Base-by-base conservation (phyloP, 2,113 vertebrate species). In the Amazona vittata region DNA sequence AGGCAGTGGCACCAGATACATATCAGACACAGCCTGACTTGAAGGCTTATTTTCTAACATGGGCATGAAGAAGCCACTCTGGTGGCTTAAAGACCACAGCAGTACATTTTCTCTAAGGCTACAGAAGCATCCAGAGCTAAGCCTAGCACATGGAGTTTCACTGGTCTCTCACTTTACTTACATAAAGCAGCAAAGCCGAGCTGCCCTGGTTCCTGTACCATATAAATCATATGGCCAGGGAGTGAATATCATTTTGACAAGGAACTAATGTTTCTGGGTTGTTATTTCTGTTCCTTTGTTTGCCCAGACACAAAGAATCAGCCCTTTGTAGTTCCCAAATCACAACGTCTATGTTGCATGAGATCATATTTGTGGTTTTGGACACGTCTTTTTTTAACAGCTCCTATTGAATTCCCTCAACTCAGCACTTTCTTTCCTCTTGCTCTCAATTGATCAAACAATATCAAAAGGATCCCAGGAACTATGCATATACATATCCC, bases 221-320 rank as follows among this genome's bases (percentile, higher is more conserved):
- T 11, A 84, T 67, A 86, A 94, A 92, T 95, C 90, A 69, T 75
- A 44, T n/a, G 46, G 78, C 20, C 15, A 1, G 59, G 21, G n/a
- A 73, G 28, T 2, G 9, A 85, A 81, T 77, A 89, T 76, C 84
- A 84, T 76, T 91, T 39, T 77, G 64, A 90, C 90, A 75, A 63
- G 16, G 55, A 86, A 94, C 73, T 93, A 55, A 80, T 86, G 88
- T 88, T 89, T 97, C 79, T 84, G 85, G 44, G 37, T 67, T 88
- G 84, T 91, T 95, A 93, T 94, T 96, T 95, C 86, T 95, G 81
- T 83, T 62, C 47, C 33, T 97, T 94, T 96, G 86, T 97, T 96
- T 93, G 93, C 73, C 88, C 59, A 88, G 91, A 70, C 86, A 91
- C 89, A 93, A 78, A 96, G 84, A 92, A 57, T 73, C 44, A 68